Evolutionary conservation across 2,888 invertebrate species (phyloP), one percentile per base, ranked within the genome.

Genomic region (Cheilosia impressa): DNA sequence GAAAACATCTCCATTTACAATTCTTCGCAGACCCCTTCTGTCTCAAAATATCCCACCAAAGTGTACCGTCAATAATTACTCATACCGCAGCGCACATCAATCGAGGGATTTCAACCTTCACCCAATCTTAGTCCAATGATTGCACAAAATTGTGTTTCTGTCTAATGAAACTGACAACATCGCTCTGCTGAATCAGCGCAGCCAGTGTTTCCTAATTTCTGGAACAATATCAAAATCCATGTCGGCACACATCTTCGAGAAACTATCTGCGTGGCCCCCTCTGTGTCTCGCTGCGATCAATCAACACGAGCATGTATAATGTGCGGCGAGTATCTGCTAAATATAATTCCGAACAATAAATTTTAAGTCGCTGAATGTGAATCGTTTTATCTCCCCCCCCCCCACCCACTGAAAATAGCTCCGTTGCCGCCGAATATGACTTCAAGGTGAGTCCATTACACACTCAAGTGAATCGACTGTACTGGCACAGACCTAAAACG

Each of bases 361-460:
- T 84, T 76, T 79, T 7, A 68, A 72, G 62, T 66, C 60, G 71
- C 58, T 75, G 47, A 27, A 27, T 27, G 41, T 43, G 22, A 52
- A 73, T 57, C 52, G 45, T 69, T 71, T 66, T 69, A 71, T 73
- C 58, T 55, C 7, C 6, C 27, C 27, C 1, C 7, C 6, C 27
- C 27, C 1, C 27, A 22, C 45, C 27, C 47, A 31, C 53, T 22
- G 5, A n/a, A 84, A 84, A 84, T 84, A 79, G 83, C 73, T 53
- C 27, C 24, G 19, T 24, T 22, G 53, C 69, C 53, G 66, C 62
- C 62, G 34, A 73, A 73, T 73, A 58, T 71, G 58, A 69, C 69
- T 79, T 60, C 84, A 84, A 84, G 84, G 84, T 84, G 66, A 84
- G 66, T 17, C 79, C 79, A 71, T 84, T 84, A 76, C 52, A 84